phyloP scores from a whole-genome alignment of 2,113 vertebrate species.

The Eudyptes chrysolophus region DNA sequence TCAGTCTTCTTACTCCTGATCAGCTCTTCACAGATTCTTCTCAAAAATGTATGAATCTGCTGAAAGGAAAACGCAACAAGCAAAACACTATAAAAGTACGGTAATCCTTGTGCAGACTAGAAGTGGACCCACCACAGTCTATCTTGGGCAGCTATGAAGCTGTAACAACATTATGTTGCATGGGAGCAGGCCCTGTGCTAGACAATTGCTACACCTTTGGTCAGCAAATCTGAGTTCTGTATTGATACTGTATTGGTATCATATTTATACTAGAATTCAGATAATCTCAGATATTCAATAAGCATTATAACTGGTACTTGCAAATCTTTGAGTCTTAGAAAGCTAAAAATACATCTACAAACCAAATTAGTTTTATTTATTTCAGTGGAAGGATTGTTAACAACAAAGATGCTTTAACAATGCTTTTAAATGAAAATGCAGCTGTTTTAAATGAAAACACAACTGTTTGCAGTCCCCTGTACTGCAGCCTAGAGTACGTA shows the following conservation, averaged over 20 bases:
- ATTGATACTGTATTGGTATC: not conserved
- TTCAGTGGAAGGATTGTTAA: not conserved
- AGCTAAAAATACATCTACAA: not conserved
- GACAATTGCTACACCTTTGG: not conserved
- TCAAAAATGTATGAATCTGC: not conserved
- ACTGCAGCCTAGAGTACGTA: not conserved
- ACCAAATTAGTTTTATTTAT: not conserved
- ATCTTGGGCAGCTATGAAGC: not conserved
- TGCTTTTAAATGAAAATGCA: not conserved
- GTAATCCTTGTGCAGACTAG: not conserved
- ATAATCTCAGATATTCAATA: not conserved
- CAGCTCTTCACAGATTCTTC: not conserved
- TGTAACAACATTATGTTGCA: not conserved
- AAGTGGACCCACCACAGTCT: not conserved
- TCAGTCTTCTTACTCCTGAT: not conserved
- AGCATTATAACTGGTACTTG: not conserved
- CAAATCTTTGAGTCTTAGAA: not conserved
- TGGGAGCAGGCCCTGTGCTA: not conserved
- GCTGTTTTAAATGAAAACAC: not conserved
- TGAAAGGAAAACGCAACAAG: not conserved
- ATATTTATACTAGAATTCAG: not conserved
- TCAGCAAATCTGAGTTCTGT: not conserved
- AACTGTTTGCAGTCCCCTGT: not conserved
- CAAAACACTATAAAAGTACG: not conserved
- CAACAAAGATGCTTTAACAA: not conserved